These are phyloP conservation scores for Cryptomyrus ogoouensis DNA, from an alignment of 2,113 vertebrate species.

Conservation along the genomic window DNA sequence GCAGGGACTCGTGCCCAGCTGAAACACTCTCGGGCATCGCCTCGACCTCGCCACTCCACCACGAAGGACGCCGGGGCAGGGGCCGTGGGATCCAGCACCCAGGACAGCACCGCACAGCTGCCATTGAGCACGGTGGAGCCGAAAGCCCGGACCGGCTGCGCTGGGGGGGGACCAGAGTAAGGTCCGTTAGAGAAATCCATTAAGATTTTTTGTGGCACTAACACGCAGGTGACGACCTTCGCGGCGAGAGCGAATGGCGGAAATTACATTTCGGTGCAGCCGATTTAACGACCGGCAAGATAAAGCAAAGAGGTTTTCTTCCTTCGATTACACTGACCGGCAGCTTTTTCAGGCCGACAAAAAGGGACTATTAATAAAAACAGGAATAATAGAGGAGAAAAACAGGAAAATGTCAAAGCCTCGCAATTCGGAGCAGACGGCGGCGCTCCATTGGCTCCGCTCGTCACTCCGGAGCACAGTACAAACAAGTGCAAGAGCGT, in stretches of 20 bases:
- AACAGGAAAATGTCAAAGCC: background rate
- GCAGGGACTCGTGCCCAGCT: constrained; percentile 73
- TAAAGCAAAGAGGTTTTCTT: background rate
- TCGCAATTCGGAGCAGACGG: background rate
- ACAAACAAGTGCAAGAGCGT: background rate
- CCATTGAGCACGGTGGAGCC: constrained; percentile 66
- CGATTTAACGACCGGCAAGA: background rate
- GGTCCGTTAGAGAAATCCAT: background rate
- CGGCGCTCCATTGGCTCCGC: background rate
- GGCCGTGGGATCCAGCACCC: constrained; percentile 58
- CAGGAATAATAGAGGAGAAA: background rate
- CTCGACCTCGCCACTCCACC: constrained; percentile 74
- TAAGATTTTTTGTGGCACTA: background rate
- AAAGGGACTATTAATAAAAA: constrained; percentile 14
- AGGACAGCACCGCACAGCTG: constrained; percentile 72
- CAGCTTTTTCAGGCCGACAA: background rate
- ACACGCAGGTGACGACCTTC: background rate
- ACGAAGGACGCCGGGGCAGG: constrained; percentile 62
- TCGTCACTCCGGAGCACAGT: background rate
- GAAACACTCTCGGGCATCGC: constrained; percentile 32
- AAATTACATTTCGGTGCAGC: background rate
- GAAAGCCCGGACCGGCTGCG: constrained; percentile 60
- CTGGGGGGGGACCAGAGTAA: constrained; percentile 49
- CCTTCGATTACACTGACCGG: background rate
- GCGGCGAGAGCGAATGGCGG: background rate